Evolutionary conservation across 2,888 invertebrate species (phyloP), one percentile per base, ranked within the genome.

Genomic region (Byasa hedistus): DNA sequence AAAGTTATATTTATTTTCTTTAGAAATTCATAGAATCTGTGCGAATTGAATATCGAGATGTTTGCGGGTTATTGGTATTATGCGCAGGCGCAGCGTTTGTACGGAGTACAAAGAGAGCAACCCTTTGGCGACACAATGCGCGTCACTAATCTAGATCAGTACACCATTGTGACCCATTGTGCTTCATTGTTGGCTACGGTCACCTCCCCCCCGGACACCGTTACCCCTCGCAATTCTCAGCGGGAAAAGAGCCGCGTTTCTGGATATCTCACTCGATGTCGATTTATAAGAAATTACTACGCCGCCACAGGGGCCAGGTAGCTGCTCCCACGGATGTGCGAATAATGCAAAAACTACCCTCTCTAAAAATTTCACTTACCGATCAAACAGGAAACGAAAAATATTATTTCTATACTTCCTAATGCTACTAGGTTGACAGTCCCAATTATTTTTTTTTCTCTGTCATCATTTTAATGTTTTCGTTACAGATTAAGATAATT

Each of bases 1-100:
- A 83, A 91, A 90, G 89, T 89, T 89, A 89, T 91, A 90, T 91
- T 91, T 91, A 91, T 91, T 89, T 90, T 91, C 90, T 89, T 91
- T 91, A 85, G 77, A 89, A 90, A 89, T 91, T 87, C 88, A 90
- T 86, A 87, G 90, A 90, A 91, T 83, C 81, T 74, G 77, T 85
- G 87, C 87, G 85, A 90, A 90, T 87, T 82, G 78, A 80, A 80
- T 77, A 84, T 86, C 83, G 85, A 87, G 87, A 85, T 88, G 87
- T 90, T 89, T 89, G 89, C 83, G 83, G 83, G 82, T 73, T 75
- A 73, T 75, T 77, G 74, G 81, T 78, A 84, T 86, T 84, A 83
- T 84, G 83, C 81, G 77, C 77, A 73, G 80, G 74, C 82, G 83
- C 82, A 78, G 70, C 80, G 78, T 80, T 85, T 84, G 84, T 84